phyloP scores from a whole-genome alignment of 2,888 invertebrate species.

The Xanthia icteritia region DNA sequence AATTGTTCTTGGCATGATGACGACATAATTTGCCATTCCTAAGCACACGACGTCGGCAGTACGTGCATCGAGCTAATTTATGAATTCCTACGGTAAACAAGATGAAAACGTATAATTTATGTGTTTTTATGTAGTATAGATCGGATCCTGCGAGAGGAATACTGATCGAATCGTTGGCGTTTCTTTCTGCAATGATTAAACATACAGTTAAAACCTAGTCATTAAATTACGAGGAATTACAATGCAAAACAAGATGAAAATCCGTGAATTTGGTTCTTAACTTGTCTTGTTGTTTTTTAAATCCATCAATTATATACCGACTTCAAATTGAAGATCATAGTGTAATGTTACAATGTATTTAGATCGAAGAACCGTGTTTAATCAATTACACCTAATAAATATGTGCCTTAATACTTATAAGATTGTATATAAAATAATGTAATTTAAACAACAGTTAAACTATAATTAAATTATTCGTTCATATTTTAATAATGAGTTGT shows the following conservation, averaged over 20 bases:
- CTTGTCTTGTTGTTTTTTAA: slow-evolving; percentile 3
- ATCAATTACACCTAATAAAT: slow-evolving; percentile 74
- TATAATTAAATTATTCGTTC: slow-evolving; percentile 53
- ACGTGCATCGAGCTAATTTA: slow-evolving; percentile 28
- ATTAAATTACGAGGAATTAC: slow-evolving; percentile 39
- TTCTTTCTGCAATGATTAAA: slow-evolving; percentile 33
- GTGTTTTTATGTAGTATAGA: slow-evolving; percentile 12
- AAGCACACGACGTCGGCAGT: slow-evolving; percentile 3
- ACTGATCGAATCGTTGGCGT: slow-evolving; percentile 14
- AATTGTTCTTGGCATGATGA: slow-evolving; percentile 32
- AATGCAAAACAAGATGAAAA: slow-evolving; percentile 23
- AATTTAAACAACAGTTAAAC: slow-evolving; percentile 50
- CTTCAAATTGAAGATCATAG: slow-evolving; percentile 29
- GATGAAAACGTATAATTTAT: slow-evolving; percentile 6
- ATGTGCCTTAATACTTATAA: slow-evolving; percentile 83
- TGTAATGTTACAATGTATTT: slow-evolving; percentile 51
- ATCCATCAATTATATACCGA: slow-evolving; percentile 25
- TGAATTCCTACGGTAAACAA: slow-evolving; percentile 22
- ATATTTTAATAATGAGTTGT: slow-evolving; percentile 56
- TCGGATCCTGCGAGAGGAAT: slow-evolving; percentile 19
- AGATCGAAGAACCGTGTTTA: slow-evolving; percentile 67
- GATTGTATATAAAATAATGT: slow-evolving; percentile 69
- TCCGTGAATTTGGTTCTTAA: slow-evolving; percentile 26
- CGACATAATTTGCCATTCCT: slow-evolving; percentile 38
- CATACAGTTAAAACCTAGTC: slow-evolving; percentile 44